Percentiles rank a stretch among this genome's conserved stretches.
phyloP scores from a whole-genome alignment of 1,140 invertebrate species.

The Drosophila bocqueti region DNA sequence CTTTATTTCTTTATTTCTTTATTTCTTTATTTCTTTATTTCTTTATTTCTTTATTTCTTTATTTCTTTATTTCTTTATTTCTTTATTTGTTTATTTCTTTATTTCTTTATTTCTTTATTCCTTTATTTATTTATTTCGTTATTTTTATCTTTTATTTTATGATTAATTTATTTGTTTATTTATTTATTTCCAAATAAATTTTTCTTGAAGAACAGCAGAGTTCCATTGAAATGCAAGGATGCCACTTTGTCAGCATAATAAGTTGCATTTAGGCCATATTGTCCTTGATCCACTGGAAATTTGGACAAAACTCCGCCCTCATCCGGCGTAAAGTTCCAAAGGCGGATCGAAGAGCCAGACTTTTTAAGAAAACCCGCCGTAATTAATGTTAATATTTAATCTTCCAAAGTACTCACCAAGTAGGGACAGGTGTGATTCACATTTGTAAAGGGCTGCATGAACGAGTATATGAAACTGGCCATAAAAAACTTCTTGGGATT shows the following conservation, averaged over 20 bases:
- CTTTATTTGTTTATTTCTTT: too few species aligned
- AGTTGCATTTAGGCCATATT: slow-evolving; percentile 31
- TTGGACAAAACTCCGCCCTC: slow-evolving; percentile 11
- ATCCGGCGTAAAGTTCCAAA: slow-evolving; percentile 10
- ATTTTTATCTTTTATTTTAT: not conserved
- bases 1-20: too few species aligned
- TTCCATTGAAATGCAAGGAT: slow-evolving; percentile 13
- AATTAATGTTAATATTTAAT: not conserved
- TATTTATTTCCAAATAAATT: not conserved
- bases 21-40: too few species aligned
- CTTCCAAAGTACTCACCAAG: slow-evolving; percentile 4
- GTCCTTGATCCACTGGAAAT: slow-evolving; percentile 26
- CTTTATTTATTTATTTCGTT: not conserved
- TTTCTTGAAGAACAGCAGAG: slow-evolving; percentile 13
- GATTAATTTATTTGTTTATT: not conserved
- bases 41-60: not conserved
- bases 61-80: not conserved
- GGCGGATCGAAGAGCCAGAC: slow-evolving; percentile 1
- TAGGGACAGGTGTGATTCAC: slow-evolving; percentile 41
- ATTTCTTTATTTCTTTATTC: too few species aligned
- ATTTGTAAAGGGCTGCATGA: slow-evolving; percentile 23
- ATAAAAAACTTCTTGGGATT: slow-evolving; percentile 17
- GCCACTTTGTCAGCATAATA: slow-evolving; percentile 1
- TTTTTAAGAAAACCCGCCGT: not conserved
- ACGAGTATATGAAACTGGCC: slow-evolving; percentile 17